Evolutionary conservation across 37 sponge, comb jelly and placozoan genomes (phyloP).

Genomic region (Halisarca cf. caerulea): DNA sequence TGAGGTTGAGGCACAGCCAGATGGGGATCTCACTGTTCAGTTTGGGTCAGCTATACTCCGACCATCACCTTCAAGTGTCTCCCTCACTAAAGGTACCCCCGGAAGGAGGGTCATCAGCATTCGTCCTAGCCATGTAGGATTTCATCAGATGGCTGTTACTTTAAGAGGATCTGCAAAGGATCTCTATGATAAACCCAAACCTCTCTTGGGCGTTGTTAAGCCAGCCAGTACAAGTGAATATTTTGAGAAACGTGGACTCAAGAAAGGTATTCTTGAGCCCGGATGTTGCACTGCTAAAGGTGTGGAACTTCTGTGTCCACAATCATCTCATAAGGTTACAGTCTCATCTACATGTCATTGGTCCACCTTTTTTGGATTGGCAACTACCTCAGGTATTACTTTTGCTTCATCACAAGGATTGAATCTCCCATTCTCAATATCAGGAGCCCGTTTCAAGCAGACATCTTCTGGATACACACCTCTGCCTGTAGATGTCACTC

Average conservation of each 20-base stretch:
- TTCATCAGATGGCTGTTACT: background rate
- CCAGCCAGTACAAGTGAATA: background rate
- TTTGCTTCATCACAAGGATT: background rate
- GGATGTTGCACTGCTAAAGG: background rate
- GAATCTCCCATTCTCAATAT: constrained; percentile 5
- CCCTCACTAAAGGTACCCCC: background rate
- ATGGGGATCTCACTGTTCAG: background rate
- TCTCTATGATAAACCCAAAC: background rate
- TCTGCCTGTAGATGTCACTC: background rate
- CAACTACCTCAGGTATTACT: constrained; percentile 7
- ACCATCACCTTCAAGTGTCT: background rate
- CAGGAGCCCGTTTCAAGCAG: background rate
- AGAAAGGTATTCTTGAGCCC: background rate
- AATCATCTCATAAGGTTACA: background rate
- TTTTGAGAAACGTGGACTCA: background rate
- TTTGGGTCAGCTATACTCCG: background rate
- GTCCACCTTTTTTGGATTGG: background rate
- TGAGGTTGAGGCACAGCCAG: constrained; percentile 1
- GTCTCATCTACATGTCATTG: constrained; percentile 21
- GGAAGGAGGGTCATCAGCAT: background rate
- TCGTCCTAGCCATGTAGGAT: background rate
- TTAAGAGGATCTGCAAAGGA: background rate
- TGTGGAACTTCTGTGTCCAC: background rate
- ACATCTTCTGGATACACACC: background rate
- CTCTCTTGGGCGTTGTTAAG: background rate